Percentiles rank a stretch among this genome's conserved stretches.
Conservation (phyloP, 2,113 vertebrate genomes). For the Anseranas semipalmata region DNA sequence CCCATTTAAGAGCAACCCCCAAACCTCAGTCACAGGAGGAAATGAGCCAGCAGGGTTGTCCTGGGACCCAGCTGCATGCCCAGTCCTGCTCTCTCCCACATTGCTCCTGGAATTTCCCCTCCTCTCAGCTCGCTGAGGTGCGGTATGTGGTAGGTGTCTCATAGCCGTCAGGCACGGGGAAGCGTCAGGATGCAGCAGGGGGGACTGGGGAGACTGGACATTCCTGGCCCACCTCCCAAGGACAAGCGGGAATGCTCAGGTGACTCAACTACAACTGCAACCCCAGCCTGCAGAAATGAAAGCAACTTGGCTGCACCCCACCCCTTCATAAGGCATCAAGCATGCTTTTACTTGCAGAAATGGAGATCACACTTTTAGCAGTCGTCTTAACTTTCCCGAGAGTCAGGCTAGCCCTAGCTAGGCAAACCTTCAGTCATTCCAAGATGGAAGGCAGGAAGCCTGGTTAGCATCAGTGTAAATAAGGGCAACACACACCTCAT, state of each 20-base stretch:
- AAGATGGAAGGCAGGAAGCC: neutral
- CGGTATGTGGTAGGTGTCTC: constrained; percentile 35
- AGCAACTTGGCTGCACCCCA: neutral
- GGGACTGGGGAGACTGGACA: neutral
- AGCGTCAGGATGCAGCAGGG: neutral
- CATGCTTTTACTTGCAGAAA: constrained; percentile 8
- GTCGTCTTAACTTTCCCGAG: neutral
- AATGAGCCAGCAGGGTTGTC: constrained; percentile 23
- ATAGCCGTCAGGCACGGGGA: accelerated
- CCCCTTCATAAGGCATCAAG: neutral
- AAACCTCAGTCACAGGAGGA: neutral
- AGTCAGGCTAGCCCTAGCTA: neutral
- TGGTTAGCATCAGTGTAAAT: neutral
- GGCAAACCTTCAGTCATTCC: neutral
- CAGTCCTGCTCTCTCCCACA: constrained; percentile 40
- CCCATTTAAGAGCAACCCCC: neutral
- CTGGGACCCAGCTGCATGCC: constrained; percentile 26
- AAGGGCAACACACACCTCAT: neutral
- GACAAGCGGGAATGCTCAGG: neutral
- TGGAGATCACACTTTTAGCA: neutral
- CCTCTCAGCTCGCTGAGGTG: neutral
- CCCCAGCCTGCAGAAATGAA: neutral
- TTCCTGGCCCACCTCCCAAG: neutral
- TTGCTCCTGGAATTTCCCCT: constrained; percentile 58
- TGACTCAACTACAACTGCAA: neutral